These are phyloP conservation scores for Chrysaora quinquecirrha DNA, from an alignment of 30 jellyfish, hydroid and myxozoan species.

Conservation along the genomic window DNA sequence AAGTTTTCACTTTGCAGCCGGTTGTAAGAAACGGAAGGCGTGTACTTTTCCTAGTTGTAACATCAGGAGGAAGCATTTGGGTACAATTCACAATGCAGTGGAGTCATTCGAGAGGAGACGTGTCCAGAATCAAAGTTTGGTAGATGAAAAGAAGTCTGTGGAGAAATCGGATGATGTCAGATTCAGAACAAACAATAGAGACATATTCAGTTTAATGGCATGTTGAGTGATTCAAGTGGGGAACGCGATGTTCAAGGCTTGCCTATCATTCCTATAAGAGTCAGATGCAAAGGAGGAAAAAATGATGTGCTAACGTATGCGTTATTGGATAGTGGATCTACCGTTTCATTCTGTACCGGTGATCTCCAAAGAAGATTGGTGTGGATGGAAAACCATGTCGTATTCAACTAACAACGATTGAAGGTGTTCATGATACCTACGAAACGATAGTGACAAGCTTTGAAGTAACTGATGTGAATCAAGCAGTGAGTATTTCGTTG, in stretches of 20 bases:
- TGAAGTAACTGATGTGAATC: slow-evolving; percentile 37
- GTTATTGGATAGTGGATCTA: slow-evolving; percentile 28
- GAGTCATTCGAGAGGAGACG: slow-evolving; percentile 33
- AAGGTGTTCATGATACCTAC: slow-evolving; percentile 21
- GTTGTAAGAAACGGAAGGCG: slow-evolving; percentile 41
- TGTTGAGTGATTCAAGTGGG: slow-evolving; percentile 2
- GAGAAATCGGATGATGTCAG: slow-evolving; percentile 7
- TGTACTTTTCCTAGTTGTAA: slow-evolving; percentile 36
- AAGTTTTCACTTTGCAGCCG: slow-evolving; percentile 27
- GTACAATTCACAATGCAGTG: slow-evolving; percentile 32
- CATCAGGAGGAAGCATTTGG: slow-evolving; percentile 35
- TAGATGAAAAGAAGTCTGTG: neutral
- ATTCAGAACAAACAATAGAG: neutral
- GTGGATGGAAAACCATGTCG: slow-evolving; percentile 30
- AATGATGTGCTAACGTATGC: slow-evolving; percentile 22
- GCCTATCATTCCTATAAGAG: slow-evolving; percentile 45
- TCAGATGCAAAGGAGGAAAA: slow-evolving; percentile 22
- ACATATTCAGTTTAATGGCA: slow-evolving; percentile 38
- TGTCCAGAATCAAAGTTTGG: neutral
- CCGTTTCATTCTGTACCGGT: slow-evolving; percentile 27
- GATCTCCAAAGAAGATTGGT: slow-evolving; percentile 20
- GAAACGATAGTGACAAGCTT: slow-evolving; percentile 30
- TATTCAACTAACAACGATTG: slow-evolving; percentile 33
- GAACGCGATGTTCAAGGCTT: slow-evolving; percentile 33
- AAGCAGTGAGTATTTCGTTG: slow-evolving; percentile 34